These are phyloP conservation scores for Amphibalanus amphitrite DNA, from an alignment of 1,140 invertebrate species.

Conservation along the genomic window DNA sequence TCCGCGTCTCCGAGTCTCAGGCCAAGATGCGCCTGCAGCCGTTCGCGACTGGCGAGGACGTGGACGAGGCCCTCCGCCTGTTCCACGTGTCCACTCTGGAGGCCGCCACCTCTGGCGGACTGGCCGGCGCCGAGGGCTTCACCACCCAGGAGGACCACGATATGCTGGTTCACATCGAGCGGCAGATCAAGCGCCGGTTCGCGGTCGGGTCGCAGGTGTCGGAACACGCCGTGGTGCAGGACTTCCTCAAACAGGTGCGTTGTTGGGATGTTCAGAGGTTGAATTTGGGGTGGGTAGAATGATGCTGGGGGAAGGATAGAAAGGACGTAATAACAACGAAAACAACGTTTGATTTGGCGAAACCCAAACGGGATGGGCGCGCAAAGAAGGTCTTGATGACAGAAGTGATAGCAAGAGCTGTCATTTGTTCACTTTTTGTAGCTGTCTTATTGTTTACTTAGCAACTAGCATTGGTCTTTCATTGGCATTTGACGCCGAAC, in stretches of 20 bases:
- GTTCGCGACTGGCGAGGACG: constrained; percentile 79
- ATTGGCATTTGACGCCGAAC: no score
- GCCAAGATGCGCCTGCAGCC: constrained; percentile 95
- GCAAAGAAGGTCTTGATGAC: no score
- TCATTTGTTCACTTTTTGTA: no score
- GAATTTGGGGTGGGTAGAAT: no score
- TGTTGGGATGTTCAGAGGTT: no score
- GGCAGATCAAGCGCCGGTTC: constrained; percentile 84
- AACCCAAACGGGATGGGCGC: no score
- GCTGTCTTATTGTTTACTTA: no score
- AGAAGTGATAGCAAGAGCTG: no score
- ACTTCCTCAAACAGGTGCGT: constrained; percentile 72
- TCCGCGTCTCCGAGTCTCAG: constrained; percentile 88
- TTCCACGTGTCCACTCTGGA: constrained; percentile 97
- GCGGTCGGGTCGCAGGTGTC: constrained; percentile 92
- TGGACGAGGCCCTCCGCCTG: constrained; percentile 92
- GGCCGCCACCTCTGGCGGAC: constrained; percentile 77
- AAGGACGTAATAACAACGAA: no score
- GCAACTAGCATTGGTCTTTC: no score
- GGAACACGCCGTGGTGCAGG: constrained; percentile 80
- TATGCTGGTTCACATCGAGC: constrained; percentile 71
- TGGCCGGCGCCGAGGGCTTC: constrained; percentile 91
- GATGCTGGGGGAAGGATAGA: no score
- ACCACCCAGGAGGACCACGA: constrained; percentile 89
- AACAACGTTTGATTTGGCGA: no score